A percentile compares a stretch with the other conserved stretches of the same genome.
phyloP scores from a whole-genome alignment of 2,797 vertebrate genomes.

The Hoplostethus mediterraneus region DNA sequence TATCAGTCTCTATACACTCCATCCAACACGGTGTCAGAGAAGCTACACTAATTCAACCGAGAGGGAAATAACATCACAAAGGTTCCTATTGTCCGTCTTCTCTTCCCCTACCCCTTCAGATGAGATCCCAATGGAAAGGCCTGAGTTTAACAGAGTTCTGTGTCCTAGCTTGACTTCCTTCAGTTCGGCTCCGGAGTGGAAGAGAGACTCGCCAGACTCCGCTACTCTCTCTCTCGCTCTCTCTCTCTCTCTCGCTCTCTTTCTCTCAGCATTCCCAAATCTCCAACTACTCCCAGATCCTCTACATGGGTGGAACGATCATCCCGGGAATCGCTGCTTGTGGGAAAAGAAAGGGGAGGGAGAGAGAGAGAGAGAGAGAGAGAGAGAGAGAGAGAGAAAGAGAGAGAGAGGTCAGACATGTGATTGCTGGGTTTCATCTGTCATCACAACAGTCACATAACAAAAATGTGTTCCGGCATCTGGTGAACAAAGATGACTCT shows the following conservation, averaged over 20 bases:
- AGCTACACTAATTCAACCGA: constrained; percentile 80
- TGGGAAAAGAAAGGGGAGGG: constrained; percentile 77
- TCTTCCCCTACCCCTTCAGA: constrained; percentile 83
- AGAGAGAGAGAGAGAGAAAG: constrained; percentile 33
- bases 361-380: constrained; percentile 4
- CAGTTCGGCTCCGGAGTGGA: constrained; percentile 84
- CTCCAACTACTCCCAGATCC: constrained; percentile 80
- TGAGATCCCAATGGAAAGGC: constrained; percentile 94
- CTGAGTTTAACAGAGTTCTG: constrained; percentile 90
- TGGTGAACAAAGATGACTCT: constrained; percentile 78
- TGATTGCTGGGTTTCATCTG: constrained; percentile 84
- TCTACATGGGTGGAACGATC: constrained; percentile 99
- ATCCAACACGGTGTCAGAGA: constrained; percentile 73
- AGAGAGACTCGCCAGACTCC: constrained; percentile 72
- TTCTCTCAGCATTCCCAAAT: constrained; percentile 79
- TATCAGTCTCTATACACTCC: constrained; percentile 74
- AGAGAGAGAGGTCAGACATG: constrained; percentile 79
- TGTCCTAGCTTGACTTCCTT: constrained; percentile 77
- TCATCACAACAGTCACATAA: constrained; percentile 83
- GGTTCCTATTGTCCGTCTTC: constrained; percentile 66
- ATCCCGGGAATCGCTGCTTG: constrained; percentile 95
- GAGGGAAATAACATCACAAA: constrained; percentile 78
- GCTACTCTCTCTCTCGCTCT: constrained; percentile 68
- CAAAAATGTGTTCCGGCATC: constrained; percentile 82
- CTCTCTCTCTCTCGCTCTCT: constrained; percentile 72